Percentiles rank a stretch among this genome's conserved stretches.
These are phyloP conservation scores for Sialis fuliginosa DNA, from an alignment of 2,888 invertebrate genomes.

Conservation along the genomic window DNA sequence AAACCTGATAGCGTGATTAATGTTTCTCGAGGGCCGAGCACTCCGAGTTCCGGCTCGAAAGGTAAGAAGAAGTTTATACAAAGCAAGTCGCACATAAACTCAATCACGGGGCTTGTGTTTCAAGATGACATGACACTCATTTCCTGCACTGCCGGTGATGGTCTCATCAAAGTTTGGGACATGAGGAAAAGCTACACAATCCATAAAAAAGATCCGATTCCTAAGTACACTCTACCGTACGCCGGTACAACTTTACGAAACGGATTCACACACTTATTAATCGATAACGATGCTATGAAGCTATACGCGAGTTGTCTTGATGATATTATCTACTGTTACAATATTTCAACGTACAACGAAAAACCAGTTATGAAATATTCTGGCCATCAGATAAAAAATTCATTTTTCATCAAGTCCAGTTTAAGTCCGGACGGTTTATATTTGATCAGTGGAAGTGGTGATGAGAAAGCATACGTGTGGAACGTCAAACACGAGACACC, in stretches of 20 bases:
- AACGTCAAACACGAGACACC: constrained; percentile 45
- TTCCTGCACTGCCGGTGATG: constrained; percentile 77
- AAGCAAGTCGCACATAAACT: constrained; percentile 35
- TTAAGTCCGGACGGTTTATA: constrained; percentile 67
- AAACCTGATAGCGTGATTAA: constrained; percentile 55
- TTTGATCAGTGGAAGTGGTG: constrained; percentile 76
- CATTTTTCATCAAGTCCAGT: constrained; percentile 72
- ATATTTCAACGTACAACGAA: constrained; percentile 47
- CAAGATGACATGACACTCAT: constrained; percentile 62
- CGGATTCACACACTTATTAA: constrained; percentile 60
- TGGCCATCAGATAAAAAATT: constrained; percentile 54
- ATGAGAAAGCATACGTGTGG: constrained; percentile 78
- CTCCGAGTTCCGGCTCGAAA: constrained; percentile 28
- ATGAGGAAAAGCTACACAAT: constrained; percentile 60
- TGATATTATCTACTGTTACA: constrained; percentile 70
- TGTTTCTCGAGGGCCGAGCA: constrained; percentile 21
- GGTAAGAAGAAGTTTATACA: constrained; percentile 13
- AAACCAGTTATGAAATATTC: constrained; percentile 44
- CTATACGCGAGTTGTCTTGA: constrained; percentile 81
- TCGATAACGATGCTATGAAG: constrained; percentile 48
- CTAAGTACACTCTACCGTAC: constrained; percentile 56
- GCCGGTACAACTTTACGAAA: constrained; percentile 44
- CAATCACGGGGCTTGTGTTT: constrained; percentile 70
- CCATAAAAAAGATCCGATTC: constrained; percentile 47
- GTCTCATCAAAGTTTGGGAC: constrained; percentile 63